A percentile compares a stretch with the other conserved stretches of the same genome.
Conservation (phyloP, 2,113 vertebrate species). For the Aix galericulata region DNA sequence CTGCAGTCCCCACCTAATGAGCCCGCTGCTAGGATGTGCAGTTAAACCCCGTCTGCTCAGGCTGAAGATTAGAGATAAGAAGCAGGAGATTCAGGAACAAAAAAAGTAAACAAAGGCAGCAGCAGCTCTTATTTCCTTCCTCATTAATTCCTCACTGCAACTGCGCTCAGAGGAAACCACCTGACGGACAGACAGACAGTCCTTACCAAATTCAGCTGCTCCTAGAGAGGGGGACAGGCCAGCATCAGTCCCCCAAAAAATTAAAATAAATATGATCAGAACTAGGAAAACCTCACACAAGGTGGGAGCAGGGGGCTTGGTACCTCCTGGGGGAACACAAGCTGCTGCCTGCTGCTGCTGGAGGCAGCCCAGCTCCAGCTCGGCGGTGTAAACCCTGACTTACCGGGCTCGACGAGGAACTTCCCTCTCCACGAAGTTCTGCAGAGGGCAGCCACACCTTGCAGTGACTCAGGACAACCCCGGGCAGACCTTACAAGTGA, state of each 20-base stretch:
- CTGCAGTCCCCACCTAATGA: background rate
- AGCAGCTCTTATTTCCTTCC: background rate
- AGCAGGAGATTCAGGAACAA: background rate
- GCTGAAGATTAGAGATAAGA: conserved; percentile 8
- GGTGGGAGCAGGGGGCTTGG: background rate
- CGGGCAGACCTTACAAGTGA: background rate
- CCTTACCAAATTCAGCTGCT: background rate
- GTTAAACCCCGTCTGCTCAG: background rate
- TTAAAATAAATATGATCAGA: background rate
- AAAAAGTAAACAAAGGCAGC: background rate
- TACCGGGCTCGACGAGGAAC: background rate
- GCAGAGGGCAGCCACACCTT: background rate
- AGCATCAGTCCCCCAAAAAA: background rate
- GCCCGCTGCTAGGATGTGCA: background rate
- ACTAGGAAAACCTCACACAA: background rate
- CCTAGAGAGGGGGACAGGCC: background rate
- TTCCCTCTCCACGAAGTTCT: background rate
- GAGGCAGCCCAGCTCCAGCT: background rate
- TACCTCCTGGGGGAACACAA: background rate
- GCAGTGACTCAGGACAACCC: background rate
- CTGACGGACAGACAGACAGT: background rate
- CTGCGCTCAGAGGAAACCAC: background rate
- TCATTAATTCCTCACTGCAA: background rate
- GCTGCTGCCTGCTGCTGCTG: background rate
- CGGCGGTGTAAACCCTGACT: conserved; percentile 10